These are phyloP conservation scores for Lampris incognitus DNA, from an alignment of 2,113 vertebrate genomes.

Conservation along the genomic window DNA sequence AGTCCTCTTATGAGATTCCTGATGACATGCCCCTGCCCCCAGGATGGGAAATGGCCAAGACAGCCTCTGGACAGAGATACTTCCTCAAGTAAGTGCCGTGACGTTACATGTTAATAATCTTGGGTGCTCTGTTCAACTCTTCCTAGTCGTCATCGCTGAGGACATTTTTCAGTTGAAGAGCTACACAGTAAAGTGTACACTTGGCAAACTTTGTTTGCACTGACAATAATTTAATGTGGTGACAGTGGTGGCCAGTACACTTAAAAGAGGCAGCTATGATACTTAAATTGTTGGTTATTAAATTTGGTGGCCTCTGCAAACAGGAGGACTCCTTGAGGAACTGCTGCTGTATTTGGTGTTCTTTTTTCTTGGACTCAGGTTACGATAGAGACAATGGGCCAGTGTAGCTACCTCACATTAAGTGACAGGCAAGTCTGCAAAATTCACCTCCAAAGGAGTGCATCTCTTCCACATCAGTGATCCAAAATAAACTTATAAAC, in stretches of 20 bases:
- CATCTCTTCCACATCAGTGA: constrained; percentile 82
- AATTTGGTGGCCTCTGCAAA: constrained; percentile 70
- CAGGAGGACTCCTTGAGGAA: constrained; percentile 66
- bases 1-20: constrained; percentile 97
- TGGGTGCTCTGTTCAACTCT: neutral
- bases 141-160: too few species aligned
- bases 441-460: constrained; percentile 87
- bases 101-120: neutral
- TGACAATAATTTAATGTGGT: constrained; percentile 50
- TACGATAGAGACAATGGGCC: constrained; percentile 92
- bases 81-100: constrained; percentile 95
- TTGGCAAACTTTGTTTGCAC: constrained; percentile 30
- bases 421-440: constrained; percentile 90
- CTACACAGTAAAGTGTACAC: neutral
- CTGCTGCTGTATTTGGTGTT: constrained; percentile 83
- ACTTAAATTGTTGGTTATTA: constrained; percentile 70
- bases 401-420: constrained; percentile 84
- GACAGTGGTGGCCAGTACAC: constrained; percentile 49
- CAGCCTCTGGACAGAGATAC: constrained; percentile 96
- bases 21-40: constrained; percentile 95
- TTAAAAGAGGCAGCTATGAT: constrained; percentile 59
- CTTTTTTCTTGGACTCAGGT: constrained; percentile 88
- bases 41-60: constrained; percentile 99
- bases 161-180: too few species aligned
- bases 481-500: constrained; percentile 77